These are phyloP conservation scores for Drosophila auraria DNA, from an alignment of 1,140 invertebrate genomes.

Conservation along the genomic window DNA sequence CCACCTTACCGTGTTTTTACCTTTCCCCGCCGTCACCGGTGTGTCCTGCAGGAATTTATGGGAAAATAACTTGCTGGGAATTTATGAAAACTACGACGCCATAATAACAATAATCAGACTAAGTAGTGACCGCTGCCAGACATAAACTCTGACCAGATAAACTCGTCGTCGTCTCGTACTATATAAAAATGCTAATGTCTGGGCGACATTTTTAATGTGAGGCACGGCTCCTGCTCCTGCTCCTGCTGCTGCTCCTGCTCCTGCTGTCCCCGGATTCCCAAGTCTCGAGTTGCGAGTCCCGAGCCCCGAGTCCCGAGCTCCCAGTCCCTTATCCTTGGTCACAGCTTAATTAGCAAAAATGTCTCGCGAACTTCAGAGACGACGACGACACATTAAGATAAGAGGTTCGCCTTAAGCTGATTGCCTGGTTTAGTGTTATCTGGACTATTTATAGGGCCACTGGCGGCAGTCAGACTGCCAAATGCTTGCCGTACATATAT, in stretches of 20 bases:
- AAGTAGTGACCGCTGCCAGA: conserved; percentile 82
- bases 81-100: conserved; percentile 83
- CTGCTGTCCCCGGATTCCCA: too few relatives aligned
- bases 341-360: conserved; percentile 82
- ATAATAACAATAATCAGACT: conserved; percentile 84
- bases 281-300: too few relatives aligned
- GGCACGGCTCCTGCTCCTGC: conserved; percentile 4
- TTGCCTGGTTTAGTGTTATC: conserved; percentile 57
- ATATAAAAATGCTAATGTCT: conserved; percentile 71
- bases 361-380: conserved; percentile 57
- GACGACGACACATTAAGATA: conserved; percentile 75
- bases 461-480: conserved; percentile 47
- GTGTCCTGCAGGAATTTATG: conserved; percentile 69
- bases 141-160: conserved; percentile 79
- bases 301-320: background rate
- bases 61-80: conserved; percentile 81
- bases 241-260: background rate
- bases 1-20: background rate
- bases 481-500: conserved; percentile 14
- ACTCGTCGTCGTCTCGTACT: conserved; percentile 35
- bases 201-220: conserved; percentile 68
- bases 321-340: conserved; percentile 29
- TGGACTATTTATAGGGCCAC: conserved; percentile 51
- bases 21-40: background rate
- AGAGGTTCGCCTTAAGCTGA: conserved; percentile 55